A percentile compares a stretch with the other conserved stretches of the same genome.
Conservation (phyloP, 2,888 invertebrate species). For the Suillia variegata region DNA sequence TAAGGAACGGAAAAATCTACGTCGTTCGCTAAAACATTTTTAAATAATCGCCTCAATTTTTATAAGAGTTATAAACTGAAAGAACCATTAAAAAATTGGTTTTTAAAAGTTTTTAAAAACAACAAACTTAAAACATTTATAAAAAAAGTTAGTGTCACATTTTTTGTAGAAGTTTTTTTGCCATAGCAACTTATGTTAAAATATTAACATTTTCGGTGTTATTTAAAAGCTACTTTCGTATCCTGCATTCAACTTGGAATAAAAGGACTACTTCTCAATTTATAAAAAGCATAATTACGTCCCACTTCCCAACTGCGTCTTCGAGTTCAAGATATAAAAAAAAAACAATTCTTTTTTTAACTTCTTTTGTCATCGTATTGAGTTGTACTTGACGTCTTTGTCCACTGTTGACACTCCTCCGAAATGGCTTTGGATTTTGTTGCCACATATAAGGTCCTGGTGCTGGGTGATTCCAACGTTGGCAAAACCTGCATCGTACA, state of each 20-base stretch:
- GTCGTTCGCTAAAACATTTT: background rate
- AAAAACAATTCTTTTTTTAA: too few species aligned
- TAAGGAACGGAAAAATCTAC: background rate
- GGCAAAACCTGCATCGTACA: slow-evolving; percentile 91
- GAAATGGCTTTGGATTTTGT: slow-evolving; percentile 83
- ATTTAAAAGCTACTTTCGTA: too few species aligned
- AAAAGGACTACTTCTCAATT: background rate
- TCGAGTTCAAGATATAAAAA: too few species aligned
- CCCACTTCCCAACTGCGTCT: too few species aligned
- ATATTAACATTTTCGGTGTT: too few species aligned
- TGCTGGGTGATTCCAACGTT: slow-evolving; percentile 87
- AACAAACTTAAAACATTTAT: too few species aligned
- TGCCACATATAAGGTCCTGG: slow-evolving; percentile 84
- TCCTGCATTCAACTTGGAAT: background rate
- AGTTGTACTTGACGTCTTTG: slow-evolving; percentile 9
- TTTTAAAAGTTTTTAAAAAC: background rate
- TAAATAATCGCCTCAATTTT: too few species aligned
- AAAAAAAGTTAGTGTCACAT: too few species aligned
- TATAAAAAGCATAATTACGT: background rate
- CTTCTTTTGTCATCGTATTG: too few species aligned
- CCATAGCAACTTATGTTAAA: too few species aligned
- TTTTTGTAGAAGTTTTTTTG: too few species aligned
- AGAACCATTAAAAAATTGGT: background rate
- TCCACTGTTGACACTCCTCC: background rate
- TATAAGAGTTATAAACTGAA: too few species aligned